These are phyloP conservation scores for Hylaea fasciaria DNA, from an alignment of 2,888 invertebrate species.

Conservation along the genomic window DNA sequence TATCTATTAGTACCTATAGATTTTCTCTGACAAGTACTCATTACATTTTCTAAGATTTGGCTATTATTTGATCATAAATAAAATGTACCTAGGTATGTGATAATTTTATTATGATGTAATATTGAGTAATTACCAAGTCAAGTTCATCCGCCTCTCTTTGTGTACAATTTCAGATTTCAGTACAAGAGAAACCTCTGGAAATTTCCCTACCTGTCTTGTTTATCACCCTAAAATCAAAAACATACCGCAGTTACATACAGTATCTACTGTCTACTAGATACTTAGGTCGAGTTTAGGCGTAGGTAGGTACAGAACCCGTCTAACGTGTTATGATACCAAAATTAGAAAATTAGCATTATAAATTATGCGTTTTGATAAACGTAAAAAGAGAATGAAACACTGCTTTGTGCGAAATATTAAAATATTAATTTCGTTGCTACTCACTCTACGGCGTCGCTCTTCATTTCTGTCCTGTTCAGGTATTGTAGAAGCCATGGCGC, in stretches of 20 bases:
- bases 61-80: conserved; percentile 2
- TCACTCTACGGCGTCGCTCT: conserved; percentile 80
- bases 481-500: conserved; percentile 69
- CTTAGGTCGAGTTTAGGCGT: conserved; percentile 4
- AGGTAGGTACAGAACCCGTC: conserved; percentile 47
- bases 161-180: conserved; percentile 10
- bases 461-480: conserved; percentile 72
- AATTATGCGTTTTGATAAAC: conserved; percentile 42
- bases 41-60: background rate
- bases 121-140: background rate
- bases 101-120: background rate
- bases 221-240: conserved; percentile 40
- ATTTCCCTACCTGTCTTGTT: conserved; percentile 37
- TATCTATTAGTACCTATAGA: too few species aligned
- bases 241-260: conserved; percentile 5
- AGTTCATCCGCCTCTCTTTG: conserved; percentile 23
- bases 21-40: background rate
- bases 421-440: conserved; percentile 35
- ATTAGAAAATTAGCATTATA: conserved; percentile 37
- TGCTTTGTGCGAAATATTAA: conserved; percentile 7
- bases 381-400: conserved; percentile 58
- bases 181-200: conserved; percentile 43
- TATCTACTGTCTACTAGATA: too few species aligned
- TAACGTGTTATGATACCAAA: conserved; percentile 32
- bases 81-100: background rate